Base-by-base conservation (phyloP, 1,140 invertebrate genomes). In the Saccostrea glomerata region DNA sequence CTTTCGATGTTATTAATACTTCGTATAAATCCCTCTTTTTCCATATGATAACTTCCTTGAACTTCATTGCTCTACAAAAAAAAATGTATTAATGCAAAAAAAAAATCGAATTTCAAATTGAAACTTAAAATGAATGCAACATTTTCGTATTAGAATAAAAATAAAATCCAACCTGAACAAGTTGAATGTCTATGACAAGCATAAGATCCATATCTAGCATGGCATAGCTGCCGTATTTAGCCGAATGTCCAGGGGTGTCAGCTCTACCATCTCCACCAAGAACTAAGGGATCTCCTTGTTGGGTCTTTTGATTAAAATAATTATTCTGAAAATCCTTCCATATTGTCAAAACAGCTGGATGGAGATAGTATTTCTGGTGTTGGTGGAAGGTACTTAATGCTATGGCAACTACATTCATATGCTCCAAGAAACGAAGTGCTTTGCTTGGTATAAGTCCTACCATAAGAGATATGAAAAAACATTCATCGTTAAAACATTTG, bases 51-150 rank as follows among this genome's bases (percentile, higher is more conserved):
- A 86, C 70, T 82, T 1, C 63, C 9, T 58, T 88, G 85, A 40
- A 91, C 90, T 82, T 92, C 90, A 90, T 90, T 91, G 60, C 86
- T 86, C 90, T 92, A 87, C 82, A 89, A 84, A 82, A 77, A 40
- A 13, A 73, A 17, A 73, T 23, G 0, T 30, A 77, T 20, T 20
- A 6, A 0, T 77, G 70, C 13, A 23, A 36, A 11, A 23, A 25
- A 23, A 13, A 30, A 30, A 30, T 23, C n/a, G 13, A 1, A 15
- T 77, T 77, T 77, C 47, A 47, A 47, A 47, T 47, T 47, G 47
- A 47, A 47, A 47, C 6, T 47, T 47, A 47, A 47, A 47, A 47
- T 47, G 9, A 47, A 7, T 47, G 23, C 36, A 25, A 23, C 0
- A 1, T 40, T 40, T 7, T 12, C 9, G 40, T 13, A 25, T 30